Conservation (phyloP, 2,888 invertebrate species). For the Prenolepis imparis region DNA sequence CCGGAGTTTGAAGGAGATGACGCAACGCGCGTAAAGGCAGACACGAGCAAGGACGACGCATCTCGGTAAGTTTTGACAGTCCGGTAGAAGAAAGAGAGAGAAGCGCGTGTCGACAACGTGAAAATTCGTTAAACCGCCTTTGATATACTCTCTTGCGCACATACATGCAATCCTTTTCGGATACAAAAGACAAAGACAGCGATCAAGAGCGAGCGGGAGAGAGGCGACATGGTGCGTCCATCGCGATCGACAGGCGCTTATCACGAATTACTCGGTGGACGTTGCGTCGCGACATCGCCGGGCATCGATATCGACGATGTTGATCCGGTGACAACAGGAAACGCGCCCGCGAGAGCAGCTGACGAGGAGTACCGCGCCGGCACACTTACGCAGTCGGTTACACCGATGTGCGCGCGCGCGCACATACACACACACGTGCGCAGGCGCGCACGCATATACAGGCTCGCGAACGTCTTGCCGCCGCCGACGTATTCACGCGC, state of each 20-base stretch:
- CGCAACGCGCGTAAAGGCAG: neutral
- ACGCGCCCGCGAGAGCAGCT: neutral
- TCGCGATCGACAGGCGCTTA: neutral
- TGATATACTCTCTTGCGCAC: too few relatives aligned
- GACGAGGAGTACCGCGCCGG: constrained; percentile 3
- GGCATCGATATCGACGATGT: constrained; percentile 16
- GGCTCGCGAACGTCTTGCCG: neutral
- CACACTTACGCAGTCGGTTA: neutral
- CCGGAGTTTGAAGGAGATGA: neutral
- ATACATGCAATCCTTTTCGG: neutral
- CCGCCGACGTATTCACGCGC: constrained; percentile 26
- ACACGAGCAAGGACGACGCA: neutral
- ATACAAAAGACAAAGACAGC: neutral
- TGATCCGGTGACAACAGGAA: neutral
- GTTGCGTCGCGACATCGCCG: neutral
- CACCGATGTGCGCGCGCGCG: neutral
- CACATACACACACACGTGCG: neutral
- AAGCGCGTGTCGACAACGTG: neutral
- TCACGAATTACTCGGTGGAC: neutral
- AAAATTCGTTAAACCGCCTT: too few relatives aligned
- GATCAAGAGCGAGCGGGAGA: too few relatives aligned
- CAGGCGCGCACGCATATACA: neutral
- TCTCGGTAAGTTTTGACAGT: neutral
- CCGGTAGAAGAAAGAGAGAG: neutral
- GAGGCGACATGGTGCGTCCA: neutral